These are phyloP conservation scores for Lasioglossum marginatum DNA, from an alignment of 2,888 invertebrate species.

Conservation along the genomic window DNA sequence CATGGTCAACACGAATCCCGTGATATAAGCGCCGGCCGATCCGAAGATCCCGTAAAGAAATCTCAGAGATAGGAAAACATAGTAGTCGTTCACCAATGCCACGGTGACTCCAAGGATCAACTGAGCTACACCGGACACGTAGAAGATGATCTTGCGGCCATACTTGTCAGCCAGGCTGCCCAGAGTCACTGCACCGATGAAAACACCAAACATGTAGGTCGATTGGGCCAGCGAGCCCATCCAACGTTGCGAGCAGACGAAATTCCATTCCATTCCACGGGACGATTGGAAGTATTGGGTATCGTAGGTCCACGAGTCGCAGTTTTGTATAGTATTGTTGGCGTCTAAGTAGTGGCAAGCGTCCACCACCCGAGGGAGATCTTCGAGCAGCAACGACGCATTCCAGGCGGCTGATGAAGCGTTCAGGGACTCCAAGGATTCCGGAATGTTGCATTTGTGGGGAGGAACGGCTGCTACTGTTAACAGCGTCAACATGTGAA, in stretches of 20 bases:
- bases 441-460: conserved; percentile 85
- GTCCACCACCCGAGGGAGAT: conserved; percentile 81
- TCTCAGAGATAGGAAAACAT: conserved; percentile 88
- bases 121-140: conserved; percentile 91
- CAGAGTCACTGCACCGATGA: conserved; percentile 91
- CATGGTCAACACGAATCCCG: conserved; percentile 91
- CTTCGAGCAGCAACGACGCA: conserved; percentile 14
- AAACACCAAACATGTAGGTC: conserved; percentile 93
- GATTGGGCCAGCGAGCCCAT: conserved; percentile 93
- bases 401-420: neutral
- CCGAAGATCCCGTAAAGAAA: conserved; percentile 93
- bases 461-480: conserved; percentile 93
- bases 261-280: conserved; percentile 92
- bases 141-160: conserved; percentile 92
- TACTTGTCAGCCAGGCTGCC: conserved; percentile 92
- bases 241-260: conserved; percentile 93
- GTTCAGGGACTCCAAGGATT: neutral
- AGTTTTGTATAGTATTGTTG: conserved; percentile 82
- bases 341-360: conserved; percentile 86
- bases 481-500: conserved; percentile 93
- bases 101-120: conserved; percentile 88
- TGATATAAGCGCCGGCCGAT: conserved; percentile 89
- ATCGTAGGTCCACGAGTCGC: conserved; percentile 90
- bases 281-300: conserved; percentile 90
- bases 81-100: conserved; percentile 92